Evolutionary conservation across 2,888 invertebrate species (phyloP).

Genomic region (Shargacucullia verbasci): DNA sequence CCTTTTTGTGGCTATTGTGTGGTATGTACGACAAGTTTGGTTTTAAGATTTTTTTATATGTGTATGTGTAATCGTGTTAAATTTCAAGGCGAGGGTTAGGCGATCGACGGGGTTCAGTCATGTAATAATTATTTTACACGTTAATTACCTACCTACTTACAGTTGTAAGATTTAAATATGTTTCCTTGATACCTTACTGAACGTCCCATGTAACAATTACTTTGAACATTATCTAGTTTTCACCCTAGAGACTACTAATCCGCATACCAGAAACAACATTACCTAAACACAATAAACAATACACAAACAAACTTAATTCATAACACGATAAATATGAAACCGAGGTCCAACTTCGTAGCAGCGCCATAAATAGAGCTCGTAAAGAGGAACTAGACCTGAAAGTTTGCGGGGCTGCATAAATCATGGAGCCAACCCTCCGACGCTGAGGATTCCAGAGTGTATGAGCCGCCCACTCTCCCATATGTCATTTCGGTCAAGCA

Average conservation of each 20-base stretch:
- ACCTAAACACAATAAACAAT: constrained; percentile 37
- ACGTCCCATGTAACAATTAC: too few relatives aligned
- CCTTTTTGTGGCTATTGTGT: constrained; percentile 45
- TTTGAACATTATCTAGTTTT: too few relatives aligned
- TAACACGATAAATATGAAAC: constrained; percentile 64
- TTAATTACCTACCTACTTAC: too few relatives aligned
- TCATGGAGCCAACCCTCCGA: constrained; percentile 64
- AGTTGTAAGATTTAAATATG: too few relatives aligned
- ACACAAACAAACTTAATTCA: constrained; percentile 59
- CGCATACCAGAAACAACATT: constrained; percentile 20
- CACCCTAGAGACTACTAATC: too few relatives aligned
- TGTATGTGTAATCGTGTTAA: constrained; percentile 3
- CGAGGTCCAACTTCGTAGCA: constrained; percentile 71
- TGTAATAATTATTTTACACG: too few relatives aligned
- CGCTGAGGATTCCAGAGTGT: constrained; percentile 77
- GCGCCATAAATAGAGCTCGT: constrained; percentile 78
- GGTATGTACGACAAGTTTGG: constrained; percentile 30
- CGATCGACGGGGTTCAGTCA: not conserved
- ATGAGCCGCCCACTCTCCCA: constrained; percentile 75
- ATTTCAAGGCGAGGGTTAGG: constrained; percentile 1
- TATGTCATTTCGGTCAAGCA: constrained; percentile 85
- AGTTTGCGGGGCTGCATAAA: constrained; percentile 67
- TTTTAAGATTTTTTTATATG: constrained; percentile 30
- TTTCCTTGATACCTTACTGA: too few relatives aligned
- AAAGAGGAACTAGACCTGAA: constrained; percentile 70